Percentiles rank a stretch among this genome's conserved stretches.
Conservation (phyloP, 2,888 invertebrate genomes). For the Matsumyia berberina region DNA sequence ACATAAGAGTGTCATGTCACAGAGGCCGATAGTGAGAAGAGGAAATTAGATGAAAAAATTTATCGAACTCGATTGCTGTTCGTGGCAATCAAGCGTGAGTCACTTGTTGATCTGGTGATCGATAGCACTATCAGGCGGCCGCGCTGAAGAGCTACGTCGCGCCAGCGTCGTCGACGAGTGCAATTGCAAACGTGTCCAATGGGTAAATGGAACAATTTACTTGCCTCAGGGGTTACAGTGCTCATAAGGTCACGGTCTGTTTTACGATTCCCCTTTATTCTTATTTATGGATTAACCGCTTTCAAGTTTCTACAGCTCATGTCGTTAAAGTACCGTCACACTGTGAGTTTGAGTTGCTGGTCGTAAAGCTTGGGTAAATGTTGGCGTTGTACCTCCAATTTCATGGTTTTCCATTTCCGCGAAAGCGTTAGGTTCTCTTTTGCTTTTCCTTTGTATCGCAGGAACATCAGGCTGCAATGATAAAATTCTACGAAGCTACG, state of each 20-base stretch:
- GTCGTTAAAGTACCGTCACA: slow-evolving; percentile 35
- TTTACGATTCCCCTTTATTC: slow-evolving; percentile 39
- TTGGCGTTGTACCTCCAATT: slow-evolving; percentile 5
- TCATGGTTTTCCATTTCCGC: slow-evolving; percentile 28
- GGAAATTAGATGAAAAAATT: slow-evolving; percentile 1
- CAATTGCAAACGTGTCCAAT: slow-evolving; percentile 17
- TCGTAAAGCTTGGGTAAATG: slow-evolving; percentile 35
- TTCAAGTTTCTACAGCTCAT: neutral
- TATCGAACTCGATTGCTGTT: slow-evolving; percentile 6
- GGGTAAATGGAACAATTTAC: slow-evolving; percentile 45
- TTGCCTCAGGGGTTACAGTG: slow-evolving; percentile 29
- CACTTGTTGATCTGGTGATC: slow-evolving; percentile 20
- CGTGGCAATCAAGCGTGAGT: slow-evolving; percentile 22
- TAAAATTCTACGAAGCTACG: slow-evolving; percentile 3
- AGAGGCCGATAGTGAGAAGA: too few species aligned
- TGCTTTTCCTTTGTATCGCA: neutral
- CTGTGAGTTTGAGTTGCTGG: neutral
- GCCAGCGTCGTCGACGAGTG: neutral
- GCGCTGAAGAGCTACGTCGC: neutral
- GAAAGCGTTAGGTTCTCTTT: slow-evolving; percentile 1
- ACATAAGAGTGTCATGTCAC: slow-evolving; percentile 19
- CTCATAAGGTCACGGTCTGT: slow-evolving; percentile 66
- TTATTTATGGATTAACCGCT: slow-evolving; percentile 13
- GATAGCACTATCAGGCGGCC: slow-evolving; percentile 28
- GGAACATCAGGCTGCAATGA: neutral